phyloP scores from a whole-genome alignment of 2,113 vertebrate species.

The Sciurus niger region DNA sequence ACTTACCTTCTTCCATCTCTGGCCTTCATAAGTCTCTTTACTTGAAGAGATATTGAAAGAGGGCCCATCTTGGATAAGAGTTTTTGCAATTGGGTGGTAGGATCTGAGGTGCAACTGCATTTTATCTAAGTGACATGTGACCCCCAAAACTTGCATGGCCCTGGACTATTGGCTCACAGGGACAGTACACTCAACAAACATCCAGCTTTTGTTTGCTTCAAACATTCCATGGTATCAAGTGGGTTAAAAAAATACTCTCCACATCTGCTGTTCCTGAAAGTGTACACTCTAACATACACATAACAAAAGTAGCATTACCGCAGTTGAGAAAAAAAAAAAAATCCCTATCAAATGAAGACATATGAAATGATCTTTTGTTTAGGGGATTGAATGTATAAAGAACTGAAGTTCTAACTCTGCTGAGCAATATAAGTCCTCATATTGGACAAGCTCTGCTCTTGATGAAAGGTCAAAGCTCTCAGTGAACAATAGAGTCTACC shows the following conservation, averaged over 20 bases:
- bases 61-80: not conserved
- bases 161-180: not conserved
- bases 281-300: not conserved
- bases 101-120: not conserved
- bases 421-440: slow-evolving; percentile 56
- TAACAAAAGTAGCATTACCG: not conserved
- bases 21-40: not conserved
- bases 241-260: slow-evolving; percentile 7
- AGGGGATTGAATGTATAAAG: not conserved
- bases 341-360: slow-evolving; percentile 40
- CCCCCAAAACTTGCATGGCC: not conserved
- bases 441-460: slow-evolving; percentile 18
- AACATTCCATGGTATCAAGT: not conserved
- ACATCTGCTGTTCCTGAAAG: not conserved
- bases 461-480: slow-evolving; percentile 71
- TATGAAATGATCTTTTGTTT: slow-evolving; percentile 48
- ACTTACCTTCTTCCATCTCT: not conserved
- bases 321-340: not conserved
- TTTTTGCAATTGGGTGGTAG: not conserved
- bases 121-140: slow-evolving; percentile 1
- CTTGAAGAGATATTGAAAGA: not conserved
- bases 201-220: slow-evolving; percentile 3
- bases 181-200: not conserved
- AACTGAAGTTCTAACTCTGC: slow-evolving; percentile 54
- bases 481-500: slow-evolving; percentile 38